A percentile compares a stretch with the other conserved stretches of the same genome.
phyloP scores from a whole-genome alignment of 2,797 vertebrate species.

The Malacoraja senta region DNA sequence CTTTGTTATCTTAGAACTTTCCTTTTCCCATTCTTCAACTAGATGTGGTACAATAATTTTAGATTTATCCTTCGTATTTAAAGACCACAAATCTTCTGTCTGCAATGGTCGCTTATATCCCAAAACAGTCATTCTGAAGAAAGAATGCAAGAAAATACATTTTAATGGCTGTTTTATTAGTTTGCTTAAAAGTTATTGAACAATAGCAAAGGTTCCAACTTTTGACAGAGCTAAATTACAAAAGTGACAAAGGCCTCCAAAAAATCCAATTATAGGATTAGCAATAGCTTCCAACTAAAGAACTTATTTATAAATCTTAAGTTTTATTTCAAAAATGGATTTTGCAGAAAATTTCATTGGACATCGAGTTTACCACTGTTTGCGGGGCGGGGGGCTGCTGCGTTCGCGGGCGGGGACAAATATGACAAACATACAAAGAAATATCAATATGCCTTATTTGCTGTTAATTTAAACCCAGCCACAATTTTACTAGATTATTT shows the following conservation, averaged over 20 bases:
- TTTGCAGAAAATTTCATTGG: neutral
- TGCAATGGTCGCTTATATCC: slow-evolving; percentile 79
- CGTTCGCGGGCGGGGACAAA: neutral
- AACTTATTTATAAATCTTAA: neutral
- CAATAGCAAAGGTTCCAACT: too few species aligned
- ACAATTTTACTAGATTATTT: neutral
- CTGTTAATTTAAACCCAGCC: neutral
- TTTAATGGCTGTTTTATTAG: neutral
- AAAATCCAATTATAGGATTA: neutral
- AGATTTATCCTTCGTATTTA: slow-evolving; percentile 77
- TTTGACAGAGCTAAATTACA: too few species aligned
- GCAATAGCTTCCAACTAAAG: neutral
- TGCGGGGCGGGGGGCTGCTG: too few species aligned
- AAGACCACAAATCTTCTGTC: slow-evolving; percentile 81
- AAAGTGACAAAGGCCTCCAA: too few species aligned
- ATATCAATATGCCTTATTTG: neutral
- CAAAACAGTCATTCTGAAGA: slow-evolving; percentile 70
- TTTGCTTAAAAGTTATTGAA: too few species aligned
- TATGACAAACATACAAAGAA: neutral
- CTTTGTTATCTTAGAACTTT: slow-evolving; percentile 75
- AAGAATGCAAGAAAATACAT: neutral
- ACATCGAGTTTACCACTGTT: neutral
- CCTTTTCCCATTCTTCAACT: slow-evolving; percentile 71
- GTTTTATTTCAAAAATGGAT: neutral
- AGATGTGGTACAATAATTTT: slow-evolving; percentile 72